Percentiles rank a stretch among this genome's conserved stretches.
These are phyloP conservation scores for Scaptomyza parva DNA, from an alignment of 2,888 invertebrate genomes.

Conservation along the genomic window DNA sequence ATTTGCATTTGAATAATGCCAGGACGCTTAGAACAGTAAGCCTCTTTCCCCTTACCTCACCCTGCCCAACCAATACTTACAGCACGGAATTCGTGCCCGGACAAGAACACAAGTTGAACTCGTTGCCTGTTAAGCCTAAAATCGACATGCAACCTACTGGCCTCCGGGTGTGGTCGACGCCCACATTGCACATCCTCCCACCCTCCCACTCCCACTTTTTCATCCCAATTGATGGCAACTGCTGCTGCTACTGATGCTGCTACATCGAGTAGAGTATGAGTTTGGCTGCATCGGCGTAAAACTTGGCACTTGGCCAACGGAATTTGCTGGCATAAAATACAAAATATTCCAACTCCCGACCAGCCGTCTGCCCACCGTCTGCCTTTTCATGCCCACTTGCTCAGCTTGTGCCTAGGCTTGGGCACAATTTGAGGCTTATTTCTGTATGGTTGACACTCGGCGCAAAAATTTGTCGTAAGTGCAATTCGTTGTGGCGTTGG, in stretches of 20 bases:
- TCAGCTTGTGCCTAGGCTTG: constrained; percentile 32
- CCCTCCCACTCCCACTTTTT: background rate
- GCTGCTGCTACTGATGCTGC: constrained; percentile 41
- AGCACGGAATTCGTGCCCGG: constrained; percentile 2
- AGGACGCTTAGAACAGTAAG: constrained; percentile 52
- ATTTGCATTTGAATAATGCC: constrained; percentile 74
- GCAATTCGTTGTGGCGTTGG: constrained; percentile 72
- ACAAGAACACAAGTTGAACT: constrained; percentile 58
- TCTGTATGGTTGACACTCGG: constrained; percentile 70
- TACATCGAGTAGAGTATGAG: constrained; percentile 45
- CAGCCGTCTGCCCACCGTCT: constrained; percentile 7
- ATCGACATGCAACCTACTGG: constrained; percentile 72
- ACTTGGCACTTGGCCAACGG: constrained; percentile 77
- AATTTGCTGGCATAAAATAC: constrained; percentile 76
- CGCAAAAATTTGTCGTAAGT: constrained; percentile 74
- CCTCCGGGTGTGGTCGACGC: constrained; percentile 59
- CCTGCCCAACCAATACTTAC: background rate
- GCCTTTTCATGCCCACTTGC: constrained; percentile 10
- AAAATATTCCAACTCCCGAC: constrained; percentile 74
- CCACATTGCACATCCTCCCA: constrained; percentile 23
- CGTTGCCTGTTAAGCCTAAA: constrained; percentile 73
- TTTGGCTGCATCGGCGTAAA: constrained; percentile 67
- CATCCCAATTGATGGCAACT: constrained; percentile 38
- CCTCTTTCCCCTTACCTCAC: background rate
- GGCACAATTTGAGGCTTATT: constrained; percentile 73